phyloP scores from a whole-genome alignment of 2,888 invertebrate genomes.

The Euplagia quadripunctaria region DNA sequence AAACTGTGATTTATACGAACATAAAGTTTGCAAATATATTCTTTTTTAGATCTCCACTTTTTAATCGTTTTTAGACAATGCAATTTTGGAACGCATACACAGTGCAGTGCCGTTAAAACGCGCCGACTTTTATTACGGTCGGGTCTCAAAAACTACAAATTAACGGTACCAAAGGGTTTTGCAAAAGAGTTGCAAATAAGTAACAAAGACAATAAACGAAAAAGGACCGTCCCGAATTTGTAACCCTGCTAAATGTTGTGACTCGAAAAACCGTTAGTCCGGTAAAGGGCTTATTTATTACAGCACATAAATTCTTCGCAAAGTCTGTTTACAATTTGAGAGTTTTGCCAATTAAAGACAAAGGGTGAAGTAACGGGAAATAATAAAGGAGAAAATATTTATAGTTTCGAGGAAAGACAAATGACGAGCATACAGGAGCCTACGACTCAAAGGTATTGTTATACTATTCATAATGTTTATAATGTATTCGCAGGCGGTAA shows the following conservation, averaged over 20 bases:
- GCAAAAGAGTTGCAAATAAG: conserved; percentile 74
- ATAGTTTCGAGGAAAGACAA: conserved; percentile 22
- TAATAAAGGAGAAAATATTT: conserved; percentile 34
- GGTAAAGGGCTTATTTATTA: conserved; percentile 72
- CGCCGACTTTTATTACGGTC: conserved; percentile 66
- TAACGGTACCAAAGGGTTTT: conserved; percentile 66
- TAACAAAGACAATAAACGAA: conserved; percentile 67
- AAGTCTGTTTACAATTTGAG: conserved; percentile 32
- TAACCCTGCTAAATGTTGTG: conserved; percentile 58
- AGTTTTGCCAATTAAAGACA: conserved; percentile 49
- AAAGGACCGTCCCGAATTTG: conserved; percentile 55
- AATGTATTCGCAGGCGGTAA: not conserved
- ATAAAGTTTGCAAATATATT: conserved; percentile 53
- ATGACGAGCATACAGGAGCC: conserved; percentile 27
- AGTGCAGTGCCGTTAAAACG: conserved; percentile 45
- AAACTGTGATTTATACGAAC: conserved; percentile 41
- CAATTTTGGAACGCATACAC: conserved; percentile 36
- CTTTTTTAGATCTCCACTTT: conserved; percentile 33
- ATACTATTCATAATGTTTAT: conserved; percentile 14
- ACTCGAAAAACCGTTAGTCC: conserved; percentile 63
- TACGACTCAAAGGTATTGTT: conserved; percentile 28
- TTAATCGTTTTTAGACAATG: conserved; percentile 39
- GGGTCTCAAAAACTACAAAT: conserved; percentile 60
- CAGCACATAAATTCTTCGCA: conserved; percentile 62
- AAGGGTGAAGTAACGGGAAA: conserved; percentile 36